A percentile compares a stretch with the other conserved stretches of the same genome.
Evolutionary conservation across 2,797 vertebrate species (phyloP).

Genomic region (Manis crassicaudata): DNA sequence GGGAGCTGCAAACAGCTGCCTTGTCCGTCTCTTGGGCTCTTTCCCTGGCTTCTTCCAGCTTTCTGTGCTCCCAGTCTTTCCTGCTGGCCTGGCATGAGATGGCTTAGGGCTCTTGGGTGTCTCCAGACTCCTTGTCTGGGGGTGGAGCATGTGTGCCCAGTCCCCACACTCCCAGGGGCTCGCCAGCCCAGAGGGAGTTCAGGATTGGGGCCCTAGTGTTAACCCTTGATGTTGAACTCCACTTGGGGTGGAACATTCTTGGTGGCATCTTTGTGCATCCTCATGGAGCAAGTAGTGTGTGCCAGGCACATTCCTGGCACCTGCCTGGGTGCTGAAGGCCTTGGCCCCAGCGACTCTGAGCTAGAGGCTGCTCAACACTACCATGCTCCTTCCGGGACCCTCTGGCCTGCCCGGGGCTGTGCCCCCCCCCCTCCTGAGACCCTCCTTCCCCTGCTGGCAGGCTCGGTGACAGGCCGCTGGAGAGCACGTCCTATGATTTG

Average conservation of each 20-base stretch:
- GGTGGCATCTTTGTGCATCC: no score
- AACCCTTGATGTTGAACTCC: no score
- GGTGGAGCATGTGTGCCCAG: no score
- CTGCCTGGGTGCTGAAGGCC: neutral
- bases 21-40: neutral
- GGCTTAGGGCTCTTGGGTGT: neutral
- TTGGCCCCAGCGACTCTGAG: neutral
- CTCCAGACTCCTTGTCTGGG: neutral
- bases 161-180: neutral
- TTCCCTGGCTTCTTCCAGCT: neutral
- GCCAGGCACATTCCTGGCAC: neutral
- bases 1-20: neutral
- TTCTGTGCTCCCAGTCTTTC: neutral
- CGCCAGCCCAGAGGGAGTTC: neutral
- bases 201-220: accelerated
- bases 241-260: neutral
- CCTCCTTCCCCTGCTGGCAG: slow-evolving; percentile 32
- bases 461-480: slow-evolving; percentile 47
- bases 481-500: slow-evolving; percentile 65
- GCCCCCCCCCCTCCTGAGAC: neutral
- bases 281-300: neutral
- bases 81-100: neutral
- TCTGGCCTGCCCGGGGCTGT: neutral
- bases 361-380: neutral
- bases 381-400: neutral